Percentiles rank a stretch among this genome's conserved stretches.
Evolutionary conservation across 2,113 vertebrate species (phyloP).

Genomic region (Megalops atlanticus): DNA sequence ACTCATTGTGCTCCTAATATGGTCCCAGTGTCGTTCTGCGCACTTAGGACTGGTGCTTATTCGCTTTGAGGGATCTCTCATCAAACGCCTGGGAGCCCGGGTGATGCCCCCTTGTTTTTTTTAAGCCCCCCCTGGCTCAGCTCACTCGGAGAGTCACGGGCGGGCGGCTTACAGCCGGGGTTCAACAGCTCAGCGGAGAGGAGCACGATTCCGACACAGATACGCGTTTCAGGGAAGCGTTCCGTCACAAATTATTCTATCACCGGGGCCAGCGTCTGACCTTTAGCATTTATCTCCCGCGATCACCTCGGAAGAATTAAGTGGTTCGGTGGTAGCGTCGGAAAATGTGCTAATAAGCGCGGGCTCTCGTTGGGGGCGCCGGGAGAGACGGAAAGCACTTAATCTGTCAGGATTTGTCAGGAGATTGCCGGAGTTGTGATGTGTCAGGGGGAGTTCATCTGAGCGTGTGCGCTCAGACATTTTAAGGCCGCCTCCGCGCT

Average conservation of each 20-base stretch:
- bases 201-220: slow-evolving; percentile 24
- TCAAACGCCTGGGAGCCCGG: neutral
- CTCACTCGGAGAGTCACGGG: neutral
- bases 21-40: neutral
- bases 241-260: slow-evolving; percentile 31
- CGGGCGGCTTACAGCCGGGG: neutral
- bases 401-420: slow-evolving; percentile 67
- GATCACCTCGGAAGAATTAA: slow-evolving; percentile 57
- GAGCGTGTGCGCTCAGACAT: slow-evolving; percentile 34
- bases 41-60: neutral
- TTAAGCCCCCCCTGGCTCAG: neutral
- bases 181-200: slow-evolving; percentile 25
- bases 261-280: slow-evolving; percentile 54
- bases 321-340: slow-evolving; percentile 41
- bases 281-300: slow-evolving; percentile 48
- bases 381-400: slow-evolving; percentile 66
- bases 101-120: neutral
- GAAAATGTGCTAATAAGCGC: slow-evolving; percentile 27
- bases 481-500: slow-evolving; percentile 20
- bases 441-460: slow-evolving; percentile 42
- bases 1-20: too few species aligned
- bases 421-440: slow-evolving; percentile 45
- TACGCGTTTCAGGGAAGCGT: slow-evolving; percentile 28
- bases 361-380: slow-evolving; percentile 36
- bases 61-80: neutral